These are phyloP conservation scores for Anableps anableps DNA, from an alignment of 2,797 vertebrate genomes.

Conservation along the genomic window DNA sequence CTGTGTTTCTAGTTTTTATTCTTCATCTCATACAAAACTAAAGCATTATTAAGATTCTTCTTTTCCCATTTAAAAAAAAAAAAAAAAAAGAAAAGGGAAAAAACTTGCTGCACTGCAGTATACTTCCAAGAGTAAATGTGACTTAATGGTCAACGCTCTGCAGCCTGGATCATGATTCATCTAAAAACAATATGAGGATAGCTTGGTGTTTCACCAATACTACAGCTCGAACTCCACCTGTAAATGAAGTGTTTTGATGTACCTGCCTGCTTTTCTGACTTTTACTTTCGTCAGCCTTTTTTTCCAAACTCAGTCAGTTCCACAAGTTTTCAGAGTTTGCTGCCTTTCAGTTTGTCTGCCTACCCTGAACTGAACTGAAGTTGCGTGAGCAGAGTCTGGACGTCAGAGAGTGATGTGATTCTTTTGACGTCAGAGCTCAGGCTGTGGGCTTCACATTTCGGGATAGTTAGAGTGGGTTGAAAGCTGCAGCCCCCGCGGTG, in stretches of 20 bases:
- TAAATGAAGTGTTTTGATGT: not conserved
- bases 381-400: constrained; percentile 30
- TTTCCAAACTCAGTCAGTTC: not conserved
- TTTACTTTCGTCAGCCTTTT: not conserved
- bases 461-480: constrained; percentile 50
- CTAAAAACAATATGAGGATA: not conserved
- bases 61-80: not conserved
- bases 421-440: constrained; percentile 66
- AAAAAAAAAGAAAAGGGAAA: not conserved
- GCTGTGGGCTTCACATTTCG: constrained; percentile 59
- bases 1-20: not conserved
- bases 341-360: constrained; percentile 25
- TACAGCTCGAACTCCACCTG: not conserved
- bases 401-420: constrained; percentile 58
- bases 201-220: not conserved
- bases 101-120: not conserved
- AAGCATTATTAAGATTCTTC: not conserved
- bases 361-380: constrained; percentile 12
- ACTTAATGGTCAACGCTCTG: not conserved
- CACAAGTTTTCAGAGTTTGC: constrained; percentile 13
- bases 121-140: not conserved
- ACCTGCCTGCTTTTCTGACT: constrained; percentile 8
- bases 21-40: not conserved
- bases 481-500: constrained; percentile 59
- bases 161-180: not conserved